Evolutionary conservation across 2,113 vertebrate species (phyloP).

Genomic region (Anarrhichthys ocellatus): DNA sequence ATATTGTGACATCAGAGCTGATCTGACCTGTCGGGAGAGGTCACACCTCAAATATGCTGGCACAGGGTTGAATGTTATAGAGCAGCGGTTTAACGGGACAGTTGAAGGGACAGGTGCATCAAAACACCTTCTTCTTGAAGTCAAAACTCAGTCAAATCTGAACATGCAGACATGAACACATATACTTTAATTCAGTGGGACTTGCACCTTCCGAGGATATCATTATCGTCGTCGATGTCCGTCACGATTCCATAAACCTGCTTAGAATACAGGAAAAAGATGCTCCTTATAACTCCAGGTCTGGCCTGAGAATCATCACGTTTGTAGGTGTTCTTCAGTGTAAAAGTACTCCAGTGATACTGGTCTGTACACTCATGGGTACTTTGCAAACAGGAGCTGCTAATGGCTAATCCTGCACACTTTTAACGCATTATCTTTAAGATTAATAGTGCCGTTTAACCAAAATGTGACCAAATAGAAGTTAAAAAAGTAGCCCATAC

Average conservation of each 20-base stretch:
- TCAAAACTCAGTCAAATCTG: background rate
- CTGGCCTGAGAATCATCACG: background rate
- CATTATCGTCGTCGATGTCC: background rate
- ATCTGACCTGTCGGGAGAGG: constrained; percentile 49
- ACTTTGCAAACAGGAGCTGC: background rate
- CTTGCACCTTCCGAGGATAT: background rate
- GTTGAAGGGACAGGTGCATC: background rate
- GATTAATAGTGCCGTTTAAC: background rate
- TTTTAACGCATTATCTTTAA: background rate
- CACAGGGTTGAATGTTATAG: background rate
- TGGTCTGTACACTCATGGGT: background rate
- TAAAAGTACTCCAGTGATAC: background rate
- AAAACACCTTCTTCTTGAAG: background rate
- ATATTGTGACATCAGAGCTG: constrained; percentile 56
- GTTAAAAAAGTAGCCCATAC: background rate
- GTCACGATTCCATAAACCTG: background rate
- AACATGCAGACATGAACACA: background rate
- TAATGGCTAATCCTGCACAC: background rate
- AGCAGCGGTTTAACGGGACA: background rate
- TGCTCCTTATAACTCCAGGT: background rate
- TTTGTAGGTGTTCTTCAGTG: background rate
- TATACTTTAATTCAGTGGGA: background rate
- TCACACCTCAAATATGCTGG: constrained; percentile 15
- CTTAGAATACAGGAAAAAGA: background rate
- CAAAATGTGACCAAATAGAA: background rate